A percentile compares a stretch with the other conserved stretches of the same genome.
phyloP scores from a whole-genome alignment of 2,113 vertebrate genomes.

The Ailurus styani region DNA sequence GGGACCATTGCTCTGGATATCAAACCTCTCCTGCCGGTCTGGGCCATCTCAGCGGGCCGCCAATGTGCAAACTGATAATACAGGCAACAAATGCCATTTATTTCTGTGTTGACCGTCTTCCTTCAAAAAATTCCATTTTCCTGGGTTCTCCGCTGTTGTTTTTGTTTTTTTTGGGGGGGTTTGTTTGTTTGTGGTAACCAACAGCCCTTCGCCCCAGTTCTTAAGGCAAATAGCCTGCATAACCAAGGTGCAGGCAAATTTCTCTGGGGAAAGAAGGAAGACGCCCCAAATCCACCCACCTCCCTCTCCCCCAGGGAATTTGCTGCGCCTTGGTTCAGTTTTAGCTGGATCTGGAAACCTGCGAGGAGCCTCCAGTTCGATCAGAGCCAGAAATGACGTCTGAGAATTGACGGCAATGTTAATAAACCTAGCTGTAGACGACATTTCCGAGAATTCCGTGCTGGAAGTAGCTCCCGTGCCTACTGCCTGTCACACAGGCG shows the following conservation, averaged over 20 bases:
- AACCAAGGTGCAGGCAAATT: neutral
- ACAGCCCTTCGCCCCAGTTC: neutral
- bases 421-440: neutral
- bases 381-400: neutral
- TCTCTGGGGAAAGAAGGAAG: neutral
- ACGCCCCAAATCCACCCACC: neutral
- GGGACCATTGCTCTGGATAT: no score
- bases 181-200: neutral
- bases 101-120: neutral
- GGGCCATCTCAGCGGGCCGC: no score
- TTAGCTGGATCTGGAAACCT: neutral
- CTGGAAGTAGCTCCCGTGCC: no score
- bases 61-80: neutral
- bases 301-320: neutral
- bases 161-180: neutral
- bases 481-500: neutral
- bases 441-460: neutral
- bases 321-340: neutral
- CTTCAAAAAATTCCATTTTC: neutral
- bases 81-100: neutral
- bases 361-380: neutral
- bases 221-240: neutral
- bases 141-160: neutral
- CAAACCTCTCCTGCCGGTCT: neutral
- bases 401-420: neutral